Evolutionary conservation across 2,797 vertebrate genomes (phyloP), one percentile per base, ranked within the genome.

Genomic region (Coccyzus lansbergi): DNA sequence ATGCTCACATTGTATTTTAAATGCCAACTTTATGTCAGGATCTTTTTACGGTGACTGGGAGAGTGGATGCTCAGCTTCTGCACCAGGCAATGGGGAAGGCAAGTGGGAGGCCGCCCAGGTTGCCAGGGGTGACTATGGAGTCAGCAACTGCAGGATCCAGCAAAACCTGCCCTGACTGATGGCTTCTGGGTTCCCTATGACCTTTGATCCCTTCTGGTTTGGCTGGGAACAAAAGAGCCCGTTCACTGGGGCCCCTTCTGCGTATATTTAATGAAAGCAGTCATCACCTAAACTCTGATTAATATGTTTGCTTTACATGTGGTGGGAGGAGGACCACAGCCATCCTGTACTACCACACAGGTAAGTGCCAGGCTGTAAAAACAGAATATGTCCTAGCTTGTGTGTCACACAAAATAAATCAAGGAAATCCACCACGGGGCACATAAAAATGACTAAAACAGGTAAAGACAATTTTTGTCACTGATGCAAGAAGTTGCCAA

Each of bases 91-190:
- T 90, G 88, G 91, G 93, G 93, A 95, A 94, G 93, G 96, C 95
- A 97, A 97, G 93, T 90, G 83, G 95, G 95, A 90, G 49, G 96
- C 95, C 96, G 88, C 96, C 95, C 85, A 34, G 97, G 97, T 98
- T 98, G 97, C 98, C 91, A 97, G 95, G 97, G 98, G 97, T 98
- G 98, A 99, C 97, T 97, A 85, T 33, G 86, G 97, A 96, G 98
- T 97, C 98, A 98, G 98, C 98, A 98, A 97, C 93, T 97, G 94
- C 80, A 38, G 97, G 97, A 98, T 97, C 96, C 88, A 96, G 98
- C 97, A 98, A 98, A 98, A 98, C 98, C 98, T 83, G 31, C 81
- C 81, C 97, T 98, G 98, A 98, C 98, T 98, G 98, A 99, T 98
- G 98, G 97, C 98, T 98, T 99, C 98, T 98, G 97, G 98, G 98